Evolutionary conservation across 2,113 vertebrate species (phyloP).

Genomic region (Circaetus cinerascens): DNA sequence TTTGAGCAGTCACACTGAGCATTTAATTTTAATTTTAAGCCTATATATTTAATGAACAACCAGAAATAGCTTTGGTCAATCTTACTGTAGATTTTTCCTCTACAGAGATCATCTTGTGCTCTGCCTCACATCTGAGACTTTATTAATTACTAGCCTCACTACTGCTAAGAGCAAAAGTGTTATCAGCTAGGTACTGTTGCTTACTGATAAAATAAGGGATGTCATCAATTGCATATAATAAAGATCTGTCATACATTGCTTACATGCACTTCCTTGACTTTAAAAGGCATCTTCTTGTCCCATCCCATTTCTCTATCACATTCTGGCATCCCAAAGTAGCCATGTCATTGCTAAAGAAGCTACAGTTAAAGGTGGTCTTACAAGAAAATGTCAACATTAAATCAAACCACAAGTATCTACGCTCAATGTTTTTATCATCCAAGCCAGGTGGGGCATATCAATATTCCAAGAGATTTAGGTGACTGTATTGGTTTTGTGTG

Average conservation of each 20-base stretch:
- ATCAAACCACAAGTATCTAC: background rate
- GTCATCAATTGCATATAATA: background rate
- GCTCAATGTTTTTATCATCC: background rate
- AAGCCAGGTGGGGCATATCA: background rate
- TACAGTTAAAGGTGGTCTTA: background rate
- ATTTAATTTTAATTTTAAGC: conserved; percentile 18
- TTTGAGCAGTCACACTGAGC: background rate
- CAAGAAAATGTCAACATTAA: background rate
- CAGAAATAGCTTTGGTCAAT: background rate
- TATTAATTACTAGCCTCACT: background rate
- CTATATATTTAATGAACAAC: background rate
- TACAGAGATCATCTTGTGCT: background rate
- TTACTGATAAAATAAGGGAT: background rate
- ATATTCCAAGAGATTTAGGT: background rate
- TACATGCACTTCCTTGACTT: background rate
- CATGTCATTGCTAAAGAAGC: background rate
- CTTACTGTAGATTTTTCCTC: background rate
- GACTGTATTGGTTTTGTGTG: too few species aligned
- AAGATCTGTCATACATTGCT: background rate
- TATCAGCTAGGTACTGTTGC: background rate
- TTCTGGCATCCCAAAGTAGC: background rate
- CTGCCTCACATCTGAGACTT: background rate
- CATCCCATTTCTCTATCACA: background rate
- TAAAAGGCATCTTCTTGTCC: background rate
- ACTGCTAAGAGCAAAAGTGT: background rate